Conservation (phyloP, 1,140 invertebrate species). For the Caerostris darwini region DNA sequence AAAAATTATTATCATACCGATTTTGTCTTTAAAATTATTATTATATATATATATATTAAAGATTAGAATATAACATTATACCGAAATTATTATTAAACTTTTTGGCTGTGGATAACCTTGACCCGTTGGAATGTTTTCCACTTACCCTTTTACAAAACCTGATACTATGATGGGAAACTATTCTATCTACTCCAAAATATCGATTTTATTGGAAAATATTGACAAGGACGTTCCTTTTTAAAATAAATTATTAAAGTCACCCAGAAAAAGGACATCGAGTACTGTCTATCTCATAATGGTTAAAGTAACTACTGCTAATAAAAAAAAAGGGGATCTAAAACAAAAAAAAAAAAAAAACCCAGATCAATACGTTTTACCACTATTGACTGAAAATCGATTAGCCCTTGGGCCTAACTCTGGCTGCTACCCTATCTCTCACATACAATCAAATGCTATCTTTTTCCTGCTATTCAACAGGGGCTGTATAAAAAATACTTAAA, state of each 20-base stretch:
- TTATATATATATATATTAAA: no score
- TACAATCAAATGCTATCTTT: conserved; percentile 71
- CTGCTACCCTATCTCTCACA: conserved; percentile 33
- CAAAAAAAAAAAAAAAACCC: neutral
- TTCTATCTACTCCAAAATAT: no score
- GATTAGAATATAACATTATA: no score
- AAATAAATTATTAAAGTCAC: neutral
- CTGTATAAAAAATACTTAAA: neutral
- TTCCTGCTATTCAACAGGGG: conserved; percentile 27
- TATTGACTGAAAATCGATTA: conserved; percentile 69
- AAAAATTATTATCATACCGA: no score
- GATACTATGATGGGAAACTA: no score
- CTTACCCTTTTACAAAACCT: no score
- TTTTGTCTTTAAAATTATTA: no score
- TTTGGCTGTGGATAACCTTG: no score
- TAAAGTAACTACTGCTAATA: neutral
- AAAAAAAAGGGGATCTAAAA: neutral
- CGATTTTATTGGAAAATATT: neutral
- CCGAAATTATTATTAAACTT: no score
- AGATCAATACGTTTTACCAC: conserved; percentile 55
- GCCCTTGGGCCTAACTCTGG: conserved; percentile 48
- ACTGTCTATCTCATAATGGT: neutral
- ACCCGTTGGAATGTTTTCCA: no score
- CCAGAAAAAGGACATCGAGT: neutral
- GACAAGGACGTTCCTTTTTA: neutral